Conservation (phyloP, 2,888 invertebrate species). For the Zygaena filipendulae region DNA sequence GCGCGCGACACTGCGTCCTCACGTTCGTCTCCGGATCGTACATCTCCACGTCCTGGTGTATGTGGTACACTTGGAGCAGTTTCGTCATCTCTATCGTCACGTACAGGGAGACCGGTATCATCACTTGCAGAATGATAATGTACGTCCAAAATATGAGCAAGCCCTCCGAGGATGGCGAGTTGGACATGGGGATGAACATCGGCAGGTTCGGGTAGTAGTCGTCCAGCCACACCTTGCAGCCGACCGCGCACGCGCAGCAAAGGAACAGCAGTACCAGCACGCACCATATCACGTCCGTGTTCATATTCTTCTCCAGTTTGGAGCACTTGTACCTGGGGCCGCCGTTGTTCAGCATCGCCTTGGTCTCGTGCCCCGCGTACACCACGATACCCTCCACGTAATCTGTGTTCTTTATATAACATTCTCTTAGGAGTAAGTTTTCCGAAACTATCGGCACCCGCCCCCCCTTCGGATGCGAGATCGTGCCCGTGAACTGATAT, state of each 20-base stretch:
- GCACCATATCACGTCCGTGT: conserved; percentile 96
- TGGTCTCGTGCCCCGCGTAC: conserved; percentile 97
- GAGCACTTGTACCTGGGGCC: conserved; percentile 95
- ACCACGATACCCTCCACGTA: conserved; percentile 96
- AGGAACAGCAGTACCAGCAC: conserved; percentile 89
- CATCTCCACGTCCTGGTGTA: conserved; percentile 89
- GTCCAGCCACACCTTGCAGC: conserved; percentile 88
- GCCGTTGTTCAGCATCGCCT: conserved; percentile 97
- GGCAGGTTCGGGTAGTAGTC: conserved; percentile 49
- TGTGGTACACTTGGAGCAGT: conserved; percentile 94
- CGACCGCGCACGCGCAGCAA: conserved; percentile 91
- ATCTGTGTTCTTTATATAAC: conserved; percentile 95
- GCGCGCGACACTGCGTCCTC: conserved; percentile 83
- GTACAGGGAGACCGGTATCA: conserved; percentile 97
- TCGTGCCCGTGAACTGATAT: conserved; percentile 92
- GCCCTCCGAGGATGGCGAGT: conserved; percentile 76
- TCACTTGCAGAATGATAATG: conserved; percentile 94
- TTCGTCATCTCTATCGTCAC: conserved; percentile 98
- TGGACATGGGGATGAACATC: conserved; percentile 73
- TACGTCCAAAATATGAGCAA: conserved; percentile 95
- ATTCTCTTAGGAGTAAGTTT: conserved; percentile 92
- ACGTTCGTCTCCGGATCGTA: conserved; percentile 87
- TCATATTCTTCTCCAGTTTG: conserved; percentile 92
- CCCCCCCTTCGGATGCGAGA: conserved; percentile 82
- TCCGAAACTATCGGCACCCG: conserved; percentile 87